A percentile compares a stretch with the other conserved stretches of the same genome.
Conservation (phyloP, 2,113 vertebrate genomes). For the Myrmecophaga tridactyla region DNA sequence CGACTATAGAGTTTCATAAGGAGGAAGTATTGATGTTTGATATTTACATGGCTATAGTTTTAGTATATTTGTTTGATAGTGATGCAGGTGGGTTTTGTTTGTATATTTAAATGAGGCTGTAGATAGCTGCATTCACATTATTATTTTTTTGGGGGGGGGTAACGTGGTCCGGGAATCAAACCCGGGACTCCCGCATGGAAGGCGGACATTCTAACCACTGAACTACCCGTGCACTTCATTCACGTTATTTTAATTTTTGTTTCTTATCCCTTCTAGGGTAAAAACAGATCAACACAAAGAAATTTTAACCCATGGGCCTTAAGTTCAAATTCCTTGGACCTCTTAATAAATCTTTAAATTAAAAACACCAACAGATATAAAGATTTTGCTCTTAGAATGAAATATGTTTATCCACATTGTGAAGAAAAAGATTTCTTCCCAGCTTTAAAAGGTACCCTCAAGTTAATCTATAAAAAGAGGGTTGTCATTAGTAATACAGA, state of each 20-base stretch:
- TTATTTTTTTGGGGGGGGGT: too few relatives aligned
- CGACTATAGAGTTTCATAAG: constrained; percentile 71
- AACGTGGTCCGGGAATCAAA: too few relatives aligned
- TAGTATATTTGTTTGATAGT: constrained; percentile 59
- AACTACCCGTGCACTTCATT: too few relatives aligned
- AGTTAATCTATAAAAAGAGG: background rate
- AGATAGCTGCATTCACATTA: background rate
- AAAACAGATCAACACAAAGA: constrained; percentile 52
- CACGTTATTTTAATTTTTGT: background rate
- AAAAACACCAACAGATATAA: constrained; percentile 15
- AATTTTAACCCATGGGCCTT: background rate
- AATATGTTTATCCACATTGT: background rate
- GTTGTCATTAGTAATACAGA: constrained; percentile 32
- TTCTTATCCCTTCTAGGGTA: background rate
- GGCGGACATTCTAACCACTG: too few relatives aligned
- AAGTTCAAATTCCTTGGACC: background rate
- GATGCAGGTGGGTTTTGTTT: constrained; percentile 45
- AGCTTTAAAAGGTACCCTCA: constrained; percentile 4
- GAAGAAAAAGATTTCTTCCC: background rate
- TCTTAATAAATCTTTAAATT: constrained; percentile 37
- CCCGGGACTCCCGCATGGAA: too few relatives aligned
- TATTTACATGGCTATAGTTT: constrained; percentile 67
- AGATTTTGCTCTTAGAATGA: constrained; percentile 18
- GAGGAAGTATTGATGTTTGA: constrained; percentile 59
- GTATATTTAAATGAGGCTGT: constrained; percentile 50